A percentile compares a stretch with the other conserved stretches of the same genome.
These are phyloP conservation scores for Zeus faber DNA, from an alignment of 2,113 vertebrate genomes.

Conservation along the genomic window DNA sequence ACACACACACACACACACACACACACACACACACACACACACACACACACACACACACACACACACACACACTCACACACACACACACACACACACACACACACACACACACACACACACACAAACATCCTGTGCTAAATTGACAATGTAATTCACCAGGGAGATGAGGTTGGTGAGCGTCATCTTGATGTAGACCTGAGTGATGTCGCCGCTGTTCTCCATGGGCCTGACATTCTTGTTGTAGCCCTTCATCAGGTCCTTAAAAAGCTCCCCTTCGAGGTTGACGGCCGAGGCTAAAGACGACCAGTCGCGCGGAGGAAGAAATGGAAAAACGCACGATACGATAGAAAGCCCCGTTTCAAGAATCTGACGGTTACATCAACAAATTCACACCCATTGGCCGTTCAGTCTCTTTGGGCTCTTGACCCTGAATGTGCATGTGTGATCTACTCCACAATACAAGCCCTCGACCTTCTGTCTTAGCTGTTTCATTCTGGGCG, in stretches of 20 bases:
- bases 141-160: constrained; percentile 74
- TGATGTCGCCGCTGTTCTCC: constrained; percentile 70
- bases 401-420: too few relatives aligned
- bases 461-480: too few relatives aligned
- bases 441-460: too few relatives aligned
- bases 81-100: neutral
- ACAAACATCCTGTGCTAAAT: constrained; percentile 36
- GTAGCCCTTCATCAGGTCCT: constrained; percentile 85
- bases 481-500: too few relatives aligned
- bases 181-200: constrained; percentile 87
- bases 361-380: too few relatives aligned
- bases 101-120: constrained; percentile 37
- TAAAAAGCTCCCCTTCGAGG: constrained; percentile 85
- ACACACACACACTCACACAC: constrained; percentile 48
- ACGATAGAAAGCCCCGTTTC: too few relatives aligned
- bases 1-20: too few relatives aligned
- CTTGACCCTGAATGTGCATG: too few relatives aligned
- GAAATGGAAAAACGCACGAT: neutral
- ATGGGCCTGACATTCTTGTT: constrained; percentile 82
- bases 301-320: too few relatives aligned
- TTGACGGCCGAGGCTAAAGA: constrained; percentile 74
- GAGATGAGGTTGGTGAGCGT: constrained; percentile 97
- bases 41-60: too few relatives aligned
- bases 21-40: too few relatives aligned
- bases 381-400: too few relatives aligned